phyloP scores from a whole-genome alignment of 2,797 vertebrate species.

The Rhinogobio ventralis region DNA sequence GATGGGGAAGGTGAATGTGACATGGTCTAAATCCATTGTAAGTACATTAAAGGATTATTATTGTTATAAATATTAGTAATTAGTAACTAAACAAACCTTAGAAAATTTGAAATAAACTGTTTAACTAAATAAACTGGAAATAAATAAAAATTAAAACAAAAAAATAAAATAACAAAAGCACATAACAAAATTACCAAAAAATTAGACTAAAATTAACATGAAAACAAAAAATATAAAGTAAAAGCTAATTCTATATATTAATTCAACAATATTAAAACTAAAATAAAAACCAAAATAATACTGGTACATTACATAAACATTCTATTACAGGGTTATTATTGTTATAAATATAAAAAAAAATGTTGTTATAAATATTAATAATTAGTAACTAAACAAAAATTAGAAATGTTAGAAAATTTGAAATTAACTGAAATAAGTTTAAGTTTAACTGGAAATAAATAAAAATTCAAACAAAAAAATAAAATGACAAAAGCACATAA shows the following conservation, averaged over 20 bases:
- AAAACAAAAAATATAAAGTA: background rate
- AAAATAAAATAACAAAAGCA: background rate
- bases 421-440: background rate
- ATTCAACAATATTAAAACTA: background rate
- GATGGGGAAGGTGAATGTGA: slow-evolving; percentile 35
- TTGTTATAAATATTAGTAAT: background rate
- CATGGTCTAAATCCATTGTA: background rate
- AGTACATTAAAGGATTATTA: background rate
- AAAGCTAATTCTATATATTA: background rate
- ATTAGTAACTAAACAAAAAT: too few species aligned
- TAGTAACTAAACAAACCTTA: background rate
- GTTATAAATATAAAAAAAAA: background rate
- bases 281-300: background rate
- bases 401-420: too few species aligned
- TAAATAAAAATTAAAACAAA: background rate
- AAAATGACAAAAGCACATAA: too few species aligned
- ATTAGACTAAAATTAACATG: background rate
- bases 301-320: background rate
- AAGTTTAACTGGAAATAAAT: background rate
- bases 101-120: background rate
- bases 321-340: background rate
- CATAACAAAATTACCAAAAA: background rate
- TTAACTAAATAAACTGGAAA: background rate
- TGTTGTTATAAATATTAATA: background rate
- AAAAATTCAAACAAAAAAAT: background rate